Evolutionary conservation across 2,113 vertebrate genomes (phyloP).

Genomic region (Psilopogon haemacephalus): DNA sequence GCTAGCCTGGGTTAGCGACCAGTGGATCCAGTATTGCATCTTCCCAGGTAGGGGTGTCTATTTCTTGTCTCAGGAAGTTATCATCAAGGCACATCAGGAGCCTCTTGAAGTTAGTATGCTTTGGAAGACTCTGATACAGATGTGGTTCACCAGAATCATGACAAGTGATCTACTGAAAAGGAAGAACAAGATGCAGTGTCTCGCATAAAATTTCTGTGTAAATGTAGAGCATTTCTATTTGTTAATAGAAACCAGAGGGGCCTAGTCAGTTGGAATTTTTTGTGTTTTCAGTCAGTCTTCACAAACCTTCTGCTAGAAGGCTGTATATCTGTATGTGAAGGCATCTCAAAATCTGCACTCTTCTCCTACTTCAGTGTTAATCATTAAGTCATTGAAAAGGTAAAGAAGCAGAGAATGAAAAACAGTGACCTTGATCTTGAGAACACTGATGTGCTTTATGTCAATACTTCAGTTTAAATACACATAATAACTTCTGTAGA

Average conservation of each 20-base stretch:
- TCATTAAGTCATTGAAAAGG: neutral
- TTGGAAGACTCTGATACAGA: neutral
- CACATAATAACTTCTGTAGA: neutral
- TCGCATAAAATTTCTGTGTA: neutral
- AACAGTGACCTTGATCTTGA: neutral
- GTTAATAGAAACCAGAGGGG: neutral
- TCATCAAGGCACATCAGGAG: too few relatives aligned
- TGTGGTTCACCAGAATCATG: neutral
- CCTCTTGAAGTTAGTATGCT: neutral
- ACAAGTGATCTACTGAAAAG: neutral
- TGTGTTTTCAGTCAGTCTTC: neutral
- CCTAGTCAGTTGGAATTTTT: neutral
- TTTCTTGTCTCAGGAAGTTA: too few relatives aligned
- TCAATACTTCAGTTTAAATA: neutral
- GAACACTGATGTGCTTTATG: neutral
- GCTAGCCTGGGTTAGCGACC: too few relatives aligned
- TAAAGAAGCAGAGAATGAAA: neutral
- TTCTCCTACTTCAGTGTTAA: neutral
- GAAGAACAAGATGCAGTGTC: neutral
- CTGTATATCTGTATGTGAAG: neutral
- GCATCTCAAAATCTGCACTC: neutral
- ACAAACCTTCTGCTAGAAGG: neutral
- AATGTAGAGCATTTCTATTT: neutral
- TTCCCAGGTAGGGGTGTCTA: too few relatives aligned
- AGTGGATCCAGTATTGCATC: too few relatives aligned